Conservation (phyloP, 2,113 vertebrate genomes). For the Zosterops pallidus region DNA sequence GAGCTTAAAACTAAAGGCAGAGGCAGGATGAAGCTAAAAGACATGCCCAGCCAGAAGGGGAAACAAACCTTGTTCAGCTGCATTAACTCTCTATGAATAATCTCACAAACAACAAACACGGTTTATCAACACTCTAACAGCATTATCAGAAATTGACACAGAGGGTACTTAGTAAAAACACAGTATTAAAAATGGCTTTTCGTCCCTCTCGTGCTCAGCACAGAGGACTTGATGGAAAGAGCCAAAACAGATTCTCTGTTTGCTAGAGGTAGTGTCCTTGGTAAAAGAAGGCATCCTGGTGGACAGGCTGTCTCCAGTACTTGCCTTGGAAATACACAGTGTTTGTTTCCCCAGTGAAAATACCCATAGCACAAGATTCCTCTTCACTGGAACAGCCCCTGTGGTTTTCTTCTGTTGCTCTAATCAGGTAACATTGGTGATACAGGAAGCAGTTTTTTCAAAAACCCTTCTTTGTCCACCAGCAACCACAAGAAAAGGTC, state of each 20-base stretch:
- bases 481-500: neutral
- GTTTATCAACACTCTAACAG: neutral
- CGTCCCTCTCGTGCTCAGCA: neutral
- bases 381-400: neutral
- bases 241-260: neutral
- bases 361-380: neutral
- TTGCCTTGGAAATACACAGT: neutral
- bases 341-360: neutral
- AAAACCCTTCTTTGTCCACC: neutral
- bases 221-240: neutral
- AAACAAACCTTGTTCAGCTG: neutral
- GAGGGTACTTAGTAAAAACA: neutral
- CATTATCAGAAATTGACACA: neutral
- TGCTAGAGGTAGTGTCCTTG: constrained; percentile 3
- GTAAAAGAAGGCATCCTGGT: neutral
- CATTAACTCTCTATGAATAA: neutral
- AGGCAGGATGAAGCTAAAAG: neutral
- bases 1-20: neutral
- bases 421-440: neutral
- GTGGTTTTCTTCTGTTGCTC: neutral
- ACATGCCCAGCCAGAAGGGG: neutral
- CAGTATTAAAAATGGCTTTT: neutral
- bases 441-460: neutral
- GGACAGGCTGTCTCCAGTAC: neutral
- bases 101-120: neutral